Percentiles rank a stretch among this genome's conserved stretches.
Conservation (phyloP, 2,113 vertebrate species). For the Pavo muticus region DNA sequence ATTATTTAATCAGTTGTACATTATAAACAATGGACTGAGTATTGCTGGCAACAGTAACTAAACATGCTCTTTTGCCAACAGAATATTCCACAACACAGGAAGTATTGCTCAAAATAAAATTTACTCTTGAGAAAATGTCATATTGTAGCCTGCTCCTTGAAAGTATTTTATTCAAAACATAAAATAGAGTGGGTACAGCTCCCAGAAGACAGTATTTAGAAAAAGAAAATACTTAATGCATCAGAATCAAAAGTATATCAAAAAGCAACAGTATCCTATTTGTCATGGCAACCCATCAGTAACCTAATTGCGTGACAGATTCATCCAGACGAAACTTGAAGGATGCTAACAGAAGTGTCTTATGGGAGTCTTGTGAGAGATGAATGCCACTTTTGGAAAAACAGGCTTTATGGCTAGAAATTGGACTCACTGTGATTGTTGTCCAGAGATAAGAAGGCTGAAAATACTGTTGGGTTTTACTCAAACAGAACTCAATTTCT, state of each 20-base stretch:
- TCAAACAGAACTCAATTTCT: constrained; percentile 58
- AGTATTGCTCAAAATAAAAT: constrained; percentile 24
- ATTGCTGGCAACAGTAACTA: background rate
- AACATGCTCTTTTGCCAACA: background rate
- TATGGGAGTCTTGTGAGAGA: constrained; percentile 65
- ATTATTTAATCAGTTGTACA: background rate
- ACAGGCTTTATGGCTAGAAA: constrained; percentile 60
- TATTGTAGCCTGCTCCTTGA: background rate
- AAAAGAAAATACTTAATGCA: constrained; percentile 61
- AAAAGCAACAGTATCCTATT: constrained; percentile 50
- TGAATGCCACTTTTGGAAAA: constrained; percentile 49
- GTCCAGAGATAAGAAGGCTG: constrained; percentile 52
- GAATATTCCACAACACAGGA: background rate
- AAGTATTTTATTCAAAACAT: constrained; percentile 40
- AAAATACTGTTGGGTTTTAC: constrained; percentile 61
- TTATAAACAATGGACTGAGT: background rate
- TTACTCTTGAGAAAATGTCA: constrained; percentile 26
- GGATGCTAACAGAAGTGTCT: constrained; percentile 53
- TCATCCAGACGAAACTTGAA: constrained; percentile 63
- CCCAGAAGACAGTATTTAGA: constrained; percentile 44
- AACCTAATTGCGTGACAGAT: constrained; percentile 53
- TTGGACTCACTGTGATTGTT: constrained; percentile 47
- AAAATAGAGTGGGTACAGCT: constrained; percentile 21
- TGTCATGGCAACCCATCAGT: constrained; percentile 43
- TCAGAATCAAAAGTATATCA: constrained; percentile 54